Evolutionary conservation across 2,888 invertebrate genomes (phyloP).

Genomic region (Drosophila peninsularis): DNA sequence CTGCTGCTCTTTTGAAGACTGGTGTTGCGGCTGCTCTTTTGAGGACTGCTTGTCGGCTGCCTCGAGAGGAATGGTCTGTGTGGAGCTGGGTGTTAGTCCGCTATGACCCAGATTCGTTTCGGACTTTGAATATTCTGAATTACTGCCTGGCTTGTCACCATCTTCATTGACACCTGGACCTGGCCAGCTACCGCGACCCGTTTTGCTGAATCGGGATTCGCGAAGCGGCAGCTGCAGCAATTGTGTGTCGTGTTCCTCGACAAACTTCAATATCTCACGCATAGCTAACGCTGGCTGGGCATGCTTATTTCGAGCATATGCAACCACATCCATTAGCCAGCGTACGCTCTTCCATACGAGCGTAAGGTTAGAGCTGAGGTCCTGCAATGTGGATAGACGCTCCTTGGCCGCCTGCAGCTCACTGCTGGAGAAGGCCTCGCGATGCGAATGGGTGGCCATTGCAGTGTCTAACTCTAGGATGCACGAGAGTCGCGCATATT

Average conservation of each 20-base stretch:
- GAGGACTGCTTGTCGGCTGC: slow-evolving; percentile 25
- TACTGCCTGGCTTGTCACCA: slow-evolving; percentile 34
- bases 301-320: slow-evolving; percentile 94
- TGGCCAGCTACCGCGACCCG: slow-evolving; percentile 93
- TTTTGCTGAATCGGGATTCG: slow-evolving; percentile 90
- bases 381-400: slow-evolving; percentile 91
- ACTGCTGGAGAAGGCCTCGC: slow-evolving; percentile 96
- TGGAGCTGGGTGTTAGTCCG: slow-evolving; percentile 52
- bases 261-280: slow-evolving; percentile 83
- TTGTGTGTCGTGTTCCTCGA: slow-evolving; percentile 54
- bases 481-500: slow-evolving; percentile 96
- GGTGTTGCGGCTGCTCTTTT: slow-evolving; percentile 29
- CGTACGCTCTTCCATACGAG: slow-evolving; percentile 96
- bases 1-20: slow-evolving; percentile 14
- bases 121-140: slow-evolving; percentile 92
- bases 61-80: slow-evolving; percentile 18
- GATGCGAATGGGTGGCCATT: slow-evolving; percentile 95
- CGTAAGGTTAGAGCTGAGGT: slow-evolving; percentile 94
- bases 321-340: slow-evolving; percentile 98
- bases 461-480: slow-evolving; percentile 96
- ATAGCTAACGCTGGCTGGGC: slow-evolving; percentile 83
- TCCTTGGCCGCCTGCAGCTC: slow-evolving; percentile 95
- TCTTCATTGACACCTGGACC: slow-evolving; percentile 86
- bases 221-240: slow-evolving; percentile 85
- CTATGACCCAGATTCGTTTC: slow-evolving; percentile 88